Base-by-base conservation (phyloP, 1,140 invertebrate genomes). In the Scaptomyza graminum region DNA sequence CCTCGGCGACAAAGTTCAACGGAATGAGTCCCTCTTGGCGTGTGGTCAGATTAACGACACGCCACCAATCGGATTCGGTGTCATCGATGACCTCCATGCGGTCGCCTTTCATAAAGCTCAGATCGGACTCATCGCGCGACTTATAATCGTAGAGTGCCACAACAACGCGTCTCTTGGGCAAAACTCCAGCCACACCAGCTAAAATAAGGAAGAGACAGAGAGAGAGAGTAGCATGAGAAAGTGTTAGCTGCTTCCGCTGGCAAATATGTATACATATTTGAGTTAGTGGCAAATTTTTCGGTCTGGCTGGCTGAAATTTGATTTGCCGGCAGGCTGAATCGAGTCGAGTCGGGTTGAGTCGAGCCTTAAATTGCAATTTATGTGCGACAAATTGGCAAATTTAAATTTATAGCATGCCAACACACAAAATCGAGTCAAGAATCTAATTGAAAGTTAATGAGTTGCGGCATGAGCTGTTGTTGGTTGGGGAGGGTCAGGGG, bases 11-110 rank as follows among this genome's bases (percentile, higher is more conserved):
- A 91, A 98, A 99, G 92, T 98, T 98, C 90, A 97, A 95, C 1
- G 98, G 97, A 77, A 99, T 97, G 65, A 98, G 95, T 6, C 97
- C 98, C 91, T 97, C 96, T 73, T 95, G 94, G 60, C 96, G 94
- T 52, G 96, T 97, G 62, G 94, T 94, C 46, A 98, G 92, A 92
- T 98, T 97, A 44, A 96, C 92, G n/a, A 98, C 97, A 88, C 95
- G 95, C 96, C 97, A 97, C 98, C 98, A 99, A 92, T 98, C 98
- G 11, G 95, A 94, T 91, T 98, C 97, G 73, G 95, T 95, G 89
- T 97, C 97, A 90, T 97, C 96, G 60, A 98, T 92, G 28, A 98
- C 95, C 90, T 98, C 96, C 95, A 98, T 96, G 25, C 96, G 94
- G 92, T 98, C 97, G 62, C 97, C 97, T 92, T 97, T 98, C 76